Conservation (phyloP, 2,888 invertebrate species). For the Drosophila melanocephala region DNA sequence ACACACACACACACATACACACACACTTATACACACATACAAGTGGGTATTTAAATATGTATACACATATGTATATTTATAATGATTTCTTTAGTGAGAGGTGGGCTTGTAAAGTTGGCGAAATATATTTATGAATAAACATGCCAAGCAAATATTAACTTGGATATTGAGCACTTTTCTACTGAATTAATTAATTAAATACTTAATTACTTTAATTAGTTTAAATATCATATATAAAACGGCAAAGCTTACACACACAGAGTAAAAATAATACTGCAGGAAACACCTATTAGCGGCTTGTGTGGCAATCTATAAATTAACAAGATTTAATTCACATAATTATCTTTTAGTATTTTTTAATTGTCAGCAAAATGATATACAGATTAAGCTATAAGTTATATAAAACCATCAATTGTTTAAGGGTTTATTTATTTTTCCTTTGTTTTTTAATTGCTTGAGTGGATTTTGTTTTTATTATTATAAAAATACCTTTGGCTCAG, state of each 20-base stretch:
- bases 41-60: conserved; percentile 26
- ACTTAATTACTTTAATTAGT: background rate
- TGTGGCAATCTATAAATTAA: background rate
- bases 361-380: background rate
- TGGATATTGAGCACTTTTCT: background rate
- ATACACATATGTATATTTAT: conserved; percentile 6
- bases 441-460: background rate
- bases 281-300: background rate
- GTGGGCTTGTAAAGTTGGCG: background rate
- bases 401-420: too few species aligned
- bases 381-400: background rate
- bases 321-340: background rate
- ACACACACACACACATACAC: background rate
- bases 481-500: background rate
- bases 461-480: background rate
- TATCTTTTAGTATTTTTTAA: background rate
- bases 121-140: background rate
- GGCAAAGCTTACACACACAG: too few species aligned
- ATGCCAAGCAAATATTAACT: background rate
- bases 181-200: background rate
- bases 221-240: too few species aligned
- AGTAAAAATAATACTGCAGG: too few species aligned
- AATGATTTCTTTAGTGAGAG: background rate
- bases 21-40: background rate
- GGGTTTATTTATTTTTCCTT: background rate